Conservation (phyloP, 2,888 invertebrate species). For the Nomada fucata region DNA sequence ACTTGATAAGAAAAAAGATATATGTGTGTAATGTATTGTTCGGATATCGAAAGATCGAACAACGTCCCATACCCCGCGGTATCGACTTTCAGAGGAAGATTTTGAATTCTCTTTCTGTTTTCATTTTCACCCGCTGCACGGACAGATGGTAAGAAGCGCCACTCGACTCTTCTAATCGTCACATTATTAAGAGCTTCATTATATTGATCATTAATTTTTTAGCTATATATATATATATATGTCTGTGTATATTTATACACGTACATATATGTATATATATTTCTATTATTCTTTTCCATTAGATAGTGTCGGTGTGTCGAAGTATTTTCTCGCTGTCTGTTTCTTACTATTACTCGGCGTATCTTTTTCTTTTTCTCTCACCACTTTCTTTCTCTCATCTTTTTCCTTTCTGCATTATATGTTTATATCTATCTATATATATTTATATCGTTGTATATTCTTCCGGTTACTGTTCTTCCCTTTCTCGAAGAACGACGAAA, state of each 20-base stretch:
- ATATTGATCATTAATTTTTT: slow-evolving; percentile 72
- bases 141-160: slow-evolving; percentile 84
- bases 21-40: not conserved
- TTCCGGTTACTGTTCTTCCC: slow-evolving; percentile 31
- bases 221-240: slow-evolving; percentile 46
- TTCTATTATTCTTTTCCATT: slow-evolving; percentile 59
- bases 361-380: slow-evolving; percentile 21
- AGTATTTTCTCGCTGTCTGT: slow-evolving; percentile 62
- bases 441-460: not conserved
- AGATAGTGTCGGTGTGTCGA: slow-evolving; percentile 78
- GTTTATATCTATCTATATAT: not conserved
- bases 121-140: slow-evolving; percentile 79
- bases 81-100: slow-evolving; percentile 61
- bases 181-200: slow-evolving; percentile 80
- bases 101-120: slow-evolving; percentile 73
- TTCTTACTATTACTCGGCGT: not conserved
- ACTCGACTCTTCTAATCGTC: slow-evolving; percentile 77
- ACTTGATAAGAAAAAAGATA: not conserved
- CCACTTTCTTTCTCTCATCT: not conserved
- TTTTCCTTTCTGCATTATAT: not conserved
- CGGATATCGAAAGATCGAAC: not conserved
- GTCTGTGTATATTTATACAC: slow-evolving; percentile 31
- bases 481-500: not conserved
- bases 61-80: slow-evolving; percentile 22
- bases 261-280: not conserved